These are phyloP conservation scores for Dendrophyllia cribrosa DNA, from an alignment of 64 coral and sea anemone species.

Conservation along the genomic window DNA sequence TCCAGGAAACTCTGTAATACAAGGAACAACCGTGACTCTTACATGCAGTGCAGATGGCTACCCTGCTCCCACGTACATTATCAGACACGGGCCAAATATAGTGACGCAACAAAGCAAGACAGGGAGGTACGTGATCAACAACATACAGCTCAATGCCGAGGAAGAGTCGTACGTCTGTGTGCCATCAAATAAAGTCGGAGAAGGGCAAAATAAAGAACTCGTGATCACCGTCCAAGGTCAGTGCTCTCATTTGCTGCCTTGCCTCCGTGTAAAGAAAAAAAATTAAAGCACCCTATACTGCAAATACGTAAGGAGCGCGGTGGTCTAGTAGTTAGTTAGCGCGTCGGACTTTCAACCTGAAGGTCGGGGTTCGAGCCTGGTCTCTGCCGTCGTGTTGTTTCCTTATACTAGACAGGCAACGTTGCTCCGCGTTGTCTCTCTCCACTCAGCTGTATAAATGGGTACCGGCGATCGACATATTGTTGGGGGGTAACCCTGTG, in stretches of 20 bases:
- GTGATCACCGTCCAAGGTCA: conserved; percentile 56
- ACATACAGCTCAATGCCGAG: conserved; percentile 33
- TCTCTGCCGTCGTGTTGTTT: too few relatives aligned
- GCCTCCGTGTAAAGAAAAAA: too few relatives aligned
- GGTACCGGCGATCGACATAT: too few relatives aligned
- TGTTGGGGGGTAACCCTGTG: too few relatives aligned
- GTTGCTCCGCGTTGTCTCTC: too few relatives aligned
- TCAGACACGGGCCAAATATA: not conserved
- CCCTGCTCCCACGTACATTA: conserved; percentile 63
- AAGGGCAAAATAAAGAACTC: conserved; percentile 27
- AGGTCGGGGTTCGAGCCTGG: too few relatives aligned
- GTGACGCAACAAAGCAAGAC: not conserved
- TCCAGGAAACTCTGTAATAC: conserved; percentile 11
- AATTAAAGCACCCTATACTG: too few relatives aligned
- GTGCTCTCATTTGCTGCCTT: not conserved
- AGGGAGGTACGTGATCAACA: not conserved
- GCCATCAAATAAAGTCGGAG: conserved; percentile 42
- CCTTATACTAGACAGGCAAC: too few relatives aligned
- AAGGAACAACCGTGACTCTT: conserved; percentile 14
- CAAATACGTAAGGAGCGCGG: too few relatives aligned
- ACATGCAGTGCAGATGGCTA: conserved; percentile 71
- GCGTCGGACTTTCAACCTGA: too few relatives aligned
- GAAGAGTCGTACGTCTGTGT: conserved; percentile 29
- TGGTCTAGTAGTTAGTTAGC: too few relatives aligned
- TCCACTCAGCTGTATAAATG: too few relatives aligned